Conservation (phyloP, 2,888 invertebrate genomes). For the Cantharis flavilabris region DNA sequence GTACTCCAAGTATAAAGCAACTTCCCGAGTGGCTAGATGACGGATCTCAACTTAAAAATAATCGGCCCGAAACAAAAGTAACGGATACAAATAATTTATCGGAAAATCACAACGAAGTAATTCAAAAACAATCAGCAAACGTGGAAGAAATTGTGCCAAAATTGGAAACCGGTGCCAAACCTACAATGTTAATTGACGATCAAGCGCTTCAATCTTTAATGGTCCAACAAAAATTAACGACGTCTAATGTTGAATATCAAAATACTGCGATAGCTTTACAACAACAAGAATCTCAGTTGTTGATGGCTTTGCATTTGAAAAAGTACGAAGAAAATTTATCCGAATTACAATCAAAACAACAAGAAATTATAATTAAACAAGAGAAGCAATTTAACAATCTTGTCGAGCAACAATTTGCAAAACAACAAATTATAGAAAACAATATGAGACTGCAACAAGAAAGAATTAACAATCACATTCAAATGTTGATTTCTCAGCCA, state of each 20-base stretch:
- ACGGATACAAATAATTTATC: neutral
- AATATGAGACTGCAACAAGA: conserved; percentile 65
- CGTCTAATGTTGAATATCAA: conserved; percentile 57
- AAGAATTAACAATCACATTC: conserved; percentile 64
- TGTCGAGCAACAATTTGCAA: conserved; percentile 61
- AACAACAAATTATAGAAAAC: conserved; percentile 62
- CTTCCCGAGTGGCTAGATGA: conserved; percentile 50
- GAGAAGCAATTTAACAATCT: conserved; percentile 61
- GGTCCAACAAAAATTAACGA: conserved; percentile 45
- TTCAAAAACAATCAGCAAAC: neutral
- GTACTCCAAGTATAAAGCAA: conserved; percentile 30
- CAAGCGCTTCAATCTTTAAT: conserved; percentile 34
- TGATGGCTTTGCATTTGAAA: conserved; percentile 65
- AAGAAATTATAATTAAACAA: conserved; percentile 60
- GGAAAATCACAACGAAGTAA: neutral
- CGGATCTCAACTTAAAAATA: conserved; percentile 27
- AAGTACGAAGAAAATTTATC: conserved; percentile 66
- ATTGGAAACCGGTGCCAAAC: neutral
- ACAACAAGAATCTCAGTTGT: conserved; percentile 66
- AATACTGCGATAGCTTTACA: conserved; percentile 63
- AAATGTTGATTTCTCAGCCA: conserved; percentile 54
- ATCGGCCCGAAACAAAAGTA: conserved; percentile 29
- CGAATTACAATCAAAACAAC: conserved; percentile 61
- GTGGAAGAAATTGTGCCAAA: conserved; percentile 2
- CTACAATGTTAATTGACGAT: neutral